Evolutionary conservation across 2,888 invertebrate genomes (phyloP).

Genomic region (Electrophaes corylata): DNA sequence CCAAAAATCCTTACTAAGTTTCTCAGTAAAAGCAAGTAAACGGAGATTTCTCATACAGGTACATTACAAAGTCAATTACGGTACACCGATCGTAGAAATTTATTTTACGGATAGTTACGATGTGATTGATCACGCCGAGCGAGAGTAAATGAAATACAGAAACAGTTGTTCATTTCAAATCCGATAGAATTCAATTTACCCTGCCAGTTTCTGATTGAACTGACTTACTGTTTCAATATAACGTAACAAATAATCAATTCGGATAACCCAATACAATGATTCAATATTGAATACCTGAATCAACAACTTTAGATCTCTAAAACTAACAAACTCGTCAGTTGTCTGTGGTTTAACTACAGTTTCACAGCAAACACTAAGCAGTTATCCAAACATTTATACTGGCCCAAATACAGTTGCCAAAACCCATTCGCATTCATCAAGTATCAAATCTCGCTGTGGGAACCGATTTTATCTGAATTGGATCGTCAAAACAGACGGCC

Average conservation of each 20-base stretch:
- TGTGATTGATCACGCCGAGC: slow-evolving; percentile 17
- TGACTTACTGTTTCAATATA: slow-evolving; percentile 14
- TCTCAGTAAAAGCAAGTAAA: neutral
- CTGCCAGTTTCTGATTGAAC: slow-evolving; percentile 15
- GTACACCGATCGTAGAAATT: neutral
- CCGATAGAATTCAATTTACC: slow-evolving; percentile 19
- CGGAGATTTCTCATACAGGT: neutral
- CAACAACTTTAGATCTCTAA: slow-evolving; percentile 22
- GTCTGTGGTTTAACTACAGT: slow-evolving; percentile 23
- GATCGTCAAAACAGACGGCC: slow-evolving; percentile 25
- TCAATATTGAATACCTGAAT: slow-evolving; percentile 22
- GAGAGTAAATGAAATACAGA: slow-evolving; percentile 9
- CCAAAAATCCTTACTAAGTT: neutral
- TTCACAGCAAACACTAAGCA: slow-evolving; percentile 37
- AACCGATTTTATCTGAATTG: slow-evolving; percentile 26
- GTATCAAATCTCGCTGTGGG: slow-evolving; percentile 41
- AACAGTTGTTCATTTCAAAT: slow-evolving; percentile 16
- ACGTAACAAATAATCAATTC: slow-evolving; percentile 21
- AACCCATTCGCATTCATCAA: slow-evolving; percentile 41
- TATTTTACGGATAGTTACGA: slow-evolving; percentile 2
- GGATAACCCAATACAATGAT: slow-evolving; percentile 13
- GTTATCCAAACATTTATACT: slow-evolving; percentile 41
- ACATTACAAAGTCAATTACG: slow-evolving; percentile 1
- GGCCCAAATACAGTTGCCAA: slow-evolving; percentile 44
- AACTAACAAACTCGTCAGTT: slow-evolving; percentile 8